These are phyloP conservation scores for Poliocrania exsul DNA, from an alignment of 2,797 vertebrate genomes.

Conservation along the genomic window DNA sequence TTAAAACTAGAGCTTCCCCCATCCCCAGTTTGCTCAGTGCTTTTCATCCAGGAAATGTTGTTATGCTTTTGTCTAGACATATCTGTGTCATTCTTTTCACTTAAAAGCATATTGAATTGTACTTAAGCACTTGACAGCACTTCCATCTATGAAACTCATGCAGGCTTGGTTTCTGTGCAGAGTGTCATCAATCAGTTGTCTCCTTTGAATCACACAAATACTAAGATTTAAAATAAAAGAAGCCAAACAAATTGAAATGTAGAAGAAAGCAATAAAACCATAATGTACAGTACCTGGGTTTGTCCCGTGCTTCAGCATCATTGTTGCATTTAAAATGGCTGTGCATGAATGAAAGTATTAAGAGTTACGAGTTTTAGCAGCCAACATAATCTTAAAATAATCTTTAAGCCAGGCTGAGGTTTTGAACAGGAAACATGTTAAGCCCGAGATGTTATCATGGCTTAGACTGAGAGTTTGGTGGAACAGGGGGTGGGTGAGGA, in stretches of 20 bases:
- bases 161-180: neutral
- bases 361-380: neutral
- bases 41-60: neutral
- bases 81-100: neutral
- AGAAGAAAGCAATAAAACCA: neutral
- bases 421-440: neutral
- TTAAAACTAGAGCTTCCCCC: neutral
- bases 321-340: neutral
- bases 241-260: neutral
- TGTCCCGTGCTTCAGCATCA: neutral
- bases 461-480: neutral
- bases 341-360: neutral
- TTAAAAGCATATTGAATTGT: constrained; percentile 43
- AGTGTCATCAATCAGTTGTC: neutral
- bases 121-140: constrained; percentile 1
- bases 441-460: neutral
- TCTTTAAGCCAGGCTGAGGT: neutral
- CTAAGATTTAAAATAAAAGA: neutral
- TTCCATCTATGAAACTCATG: neutral
- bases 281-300: neutral
- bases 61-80: constrained; percentile 54
- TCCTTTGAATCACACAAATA: neutral
- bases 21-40: neutral
- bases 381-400: neutral
- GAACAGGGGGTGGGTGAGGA: accelerated